Percentiles rank a stretch among this genome's conserved stretches.
Evolutionary conservation across 2,113 vertebrate genomes (phyloP).

Genomic region (Spheniscus mendiculus): DNA sequence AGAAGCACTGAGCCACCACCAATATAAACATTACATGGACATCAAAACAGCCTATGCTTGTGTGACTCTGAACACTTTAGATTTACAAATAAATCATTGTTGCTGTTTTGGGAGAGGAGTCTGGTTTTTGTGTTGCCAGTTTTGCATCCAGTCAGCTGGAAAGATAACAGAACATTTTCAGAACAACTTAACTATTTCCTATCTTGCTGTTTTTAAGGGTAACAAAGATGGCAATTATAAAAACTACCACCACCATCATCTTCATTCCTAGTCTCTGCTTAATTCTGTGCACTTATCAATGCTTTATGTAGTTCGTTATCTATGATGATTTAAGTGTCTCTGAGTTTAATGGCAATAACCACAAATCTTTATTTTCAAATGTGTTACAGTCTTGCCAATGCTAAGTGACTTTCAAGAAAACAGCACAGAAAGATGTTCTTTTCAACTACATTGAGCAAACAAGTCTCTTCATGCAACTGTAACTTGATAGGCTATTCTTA

Average conservation of each 20-base stretch:
- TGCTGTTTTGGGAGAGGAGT: not conserved
- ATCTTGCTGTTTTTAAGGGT: not conserved
- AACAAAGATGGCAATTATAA: not conserved
- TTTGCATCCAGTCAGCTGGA: not conserved
- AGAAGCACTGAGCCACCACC: not conserved
- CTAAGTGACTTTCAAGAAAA: not conserved
- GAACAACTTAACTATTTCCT: not conserved
- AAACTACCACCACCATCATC: not conserved
- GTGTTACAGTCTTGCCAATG: not conserved
- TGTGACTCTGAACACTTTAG: not conserved
- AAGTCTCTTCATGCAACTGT: not conserved
- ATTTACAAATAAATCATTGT: constrained; percentile 32
- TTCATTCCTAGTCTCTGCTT: not conserved
- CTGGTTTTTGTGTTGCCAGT: not conserved
- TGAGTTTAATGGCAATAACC: not conserved
- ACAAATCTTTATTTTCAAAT: not conserved
- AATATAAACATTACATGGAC: not conserved
- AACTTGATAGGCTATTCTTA: not conserved
- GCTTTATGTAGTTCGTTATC: not conserved
- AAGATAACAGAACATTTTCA: not conserved
- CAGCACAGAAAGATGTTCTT: not conserved
- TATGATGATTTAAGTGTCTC: not conserved
- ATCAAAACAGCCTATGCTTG: not conserved
- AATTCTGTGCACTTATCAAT: not conserved
- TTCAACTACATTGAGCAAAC: not conserved